phyloP scores from a whole-genome alignment of 2,113 vertebrate genomes.

The Corythornis vintsioides region DNA sequence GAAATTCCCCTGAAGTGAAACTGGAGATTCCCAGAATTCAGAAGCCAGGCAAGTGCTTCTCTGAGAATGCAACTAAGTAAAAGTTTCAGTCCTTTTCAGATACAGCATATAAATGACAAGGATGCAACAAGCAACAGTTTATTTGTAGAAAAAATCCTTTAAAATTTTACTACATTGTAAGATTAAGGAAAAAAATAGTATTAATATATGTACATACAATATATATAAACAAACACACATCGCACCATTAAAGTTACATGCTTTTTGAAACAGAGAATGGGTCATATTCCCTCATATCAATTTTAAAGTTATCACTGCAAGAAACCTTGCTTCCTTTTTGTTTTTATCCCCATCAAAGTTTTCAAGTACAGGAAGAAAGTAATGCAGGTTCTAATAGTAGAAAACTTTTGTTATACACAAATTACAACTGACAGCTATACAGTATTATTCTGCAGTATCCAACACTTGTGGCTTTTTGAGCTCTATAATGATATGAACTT shows the following conservation, averaged over 20 bases:
- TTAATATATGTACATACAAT: slow-evolving; percentile 79
- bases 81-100: not conserved
- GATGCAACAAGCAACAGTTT: slow-evolving; percentile 77
- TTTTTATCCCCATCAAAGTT: slow-evolving; percentile 66
- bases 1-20: not conserved
- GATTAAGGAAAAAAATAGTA: slow-evolving; percentile 82
- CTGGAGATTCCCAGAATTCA: not conserved
- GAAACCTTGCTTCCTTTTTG: slow-evolving; percentile 68
- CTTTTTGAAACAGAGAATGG: slow-evolving; percentile 73
- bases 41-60: not conserved
- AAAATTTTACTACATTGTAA: slow-evolving; percentile 74
- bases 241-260: slow-evolving; percentile 77
- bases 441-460: slow-evolving; percentile 35
- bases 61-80: not conserved
- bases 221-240: slow-evolving; percentile 71
- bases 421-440: slow-evolving; percentile 55
- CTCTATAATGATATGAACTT: slow-evolving; percentile 53
- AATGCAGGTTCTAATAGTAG: slow-evolving; percentile 66
- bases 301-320: slow-evolving; percentile 68
- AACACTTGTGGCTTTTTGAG: slow-evolving; percentile 36
- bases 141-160: slow-evolving; percentile 77
- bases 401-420: slow-evolving; percentile 68
- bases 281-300: slow-evolving; percentile 71
- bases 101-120: slow-evolving; percentile 27
- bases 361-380: slow-evolving; percentile 78